Percentiles rank a stretch among this genome's conserved stretches.
Evolutionary conservation across 1,140 invertebrate genomes (phyloP).

Genomic region (Drosophila kepulauana): DNA sequence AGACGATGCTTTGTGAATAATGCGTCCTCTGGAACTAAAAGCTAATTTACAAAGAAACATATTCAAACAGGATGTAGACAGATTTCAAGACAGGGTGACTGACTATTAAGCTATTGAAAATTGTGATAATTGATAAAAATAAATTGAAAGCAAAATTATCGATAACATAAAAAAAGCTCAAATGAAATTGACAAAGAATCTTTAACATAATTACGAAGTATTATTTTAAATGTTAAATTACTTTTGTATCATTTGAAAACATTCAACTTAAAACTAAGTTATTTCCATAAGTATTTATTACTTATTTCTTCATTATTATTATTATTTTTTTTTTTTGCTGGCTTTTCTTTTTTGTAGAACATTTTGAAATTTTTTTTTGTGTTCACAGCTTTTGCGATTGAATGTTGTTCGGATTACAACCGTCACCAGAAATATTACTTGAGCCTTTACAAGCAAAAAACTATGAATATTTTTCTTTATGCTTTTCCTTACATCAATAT

Average conservation of each 20-base stretch:
- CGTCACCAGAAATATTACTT: constrained; percentile 58
- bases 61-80: constrained; percentile 32
- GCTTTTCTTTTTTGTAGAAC: constrained; percentile 53
- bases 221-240: constrained; percentile 42
- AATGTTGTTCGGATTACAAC: constrained; percentile 58
- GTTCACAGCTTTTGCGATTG: constrained; percentile 53
- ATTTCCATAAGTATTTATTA: constrained; percentile 16
- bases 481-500: constrained; percentile 26
- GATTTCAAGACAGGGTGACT: constrained; percentile 28
- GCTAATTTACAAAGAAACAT: constrained; percentile 56
- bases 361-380: constrained; percentile 46
- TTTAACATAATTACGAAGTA: constrained; percentile 42
- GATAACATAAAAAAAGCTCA: constrained; percentile 53
- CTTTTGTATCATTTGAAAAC: constrained; percentile 53
- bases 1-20: constrained; percentile 43
- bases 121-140: neutral
- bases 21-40: constrained; percentile 48
- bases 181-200: constrained; percentile 42
- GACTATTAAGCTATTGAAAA: constrained; percentile 5
- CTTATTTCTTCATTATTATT: constrained; percentile 17
- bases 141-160: neutral
- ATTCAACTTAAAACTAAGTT: constrained; percentile 62
- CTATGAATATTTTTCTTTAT: constrained; percentile 38
- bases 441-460: constrained; percentile 59
- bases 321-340: constrained; percentile 17